phyloP scores from a whole-genome alignment of 2,888 invertebrate genomes.

The Erebia aethiops region DNA sequence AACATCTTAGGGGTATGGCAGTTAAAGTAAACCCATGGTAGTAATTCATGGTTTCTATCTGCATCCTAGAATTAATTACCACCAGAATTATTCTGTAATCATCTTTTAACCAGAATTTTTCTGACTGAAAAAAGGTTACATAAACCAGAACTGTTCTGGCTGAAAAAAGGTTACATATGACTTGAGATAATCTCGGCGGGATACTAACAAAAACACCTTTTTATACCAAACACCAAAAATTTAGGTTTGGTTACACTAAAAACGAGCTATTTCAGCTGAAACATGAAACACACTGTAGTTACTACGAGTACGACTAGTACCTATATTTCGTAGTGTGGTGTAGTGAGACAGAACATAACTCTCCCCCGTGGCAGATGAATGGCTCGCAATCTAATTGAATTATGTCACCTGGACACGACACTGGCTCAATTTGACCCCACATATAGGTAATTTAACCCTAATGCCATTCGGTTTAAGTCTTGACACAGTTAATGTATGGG shows the following conservation, averaged over 20 bases:
- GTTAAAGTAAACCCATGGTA: too few relatives aligned
- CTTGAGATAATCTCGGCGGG: too few relatives aligned
- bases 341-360: slow-evolving; percentile 33
- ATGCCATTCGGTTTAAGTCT: slow-evolving; percentile 3
- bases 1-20: too few relatives aligned
- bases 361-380: slow-evolving; percentile 41
- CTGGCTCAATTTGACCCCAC: slow-evolving; percentile 27
- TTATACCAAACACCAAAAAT: not conserved
- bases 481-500: slow-evolving; percentile 16
- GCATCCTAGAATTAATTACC: too few relatives aligned
- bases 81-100: too few relatives aligned
- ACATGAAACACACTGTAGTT: not conserved
- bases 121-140: too few relatives aligned
- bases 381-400: slow-evolving; percentile 47
- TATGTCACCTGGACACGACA: slow-evolving; percentile 41
- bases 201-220: too few relatives aligned
- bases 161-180: too few relatives aligned
- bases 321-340: not conserved
- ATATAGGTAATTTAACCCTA: slow-evolving; percentile 18
- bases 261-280: not conserved
- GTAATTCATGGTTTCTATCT: too few relatives aligned
- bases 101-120: too few relatives aligned
- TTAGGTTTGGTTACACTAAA: not conserved
- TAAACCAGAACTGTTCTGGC: too few relatives aligned
- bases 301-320: not conserved